Percentiles rank a stretch among this genome's conserved stretches.
Evolutionary conservation across 2,113 vertebrate species (phyloP).

Genomic region (Prionailurus bengalensis): DNA sequence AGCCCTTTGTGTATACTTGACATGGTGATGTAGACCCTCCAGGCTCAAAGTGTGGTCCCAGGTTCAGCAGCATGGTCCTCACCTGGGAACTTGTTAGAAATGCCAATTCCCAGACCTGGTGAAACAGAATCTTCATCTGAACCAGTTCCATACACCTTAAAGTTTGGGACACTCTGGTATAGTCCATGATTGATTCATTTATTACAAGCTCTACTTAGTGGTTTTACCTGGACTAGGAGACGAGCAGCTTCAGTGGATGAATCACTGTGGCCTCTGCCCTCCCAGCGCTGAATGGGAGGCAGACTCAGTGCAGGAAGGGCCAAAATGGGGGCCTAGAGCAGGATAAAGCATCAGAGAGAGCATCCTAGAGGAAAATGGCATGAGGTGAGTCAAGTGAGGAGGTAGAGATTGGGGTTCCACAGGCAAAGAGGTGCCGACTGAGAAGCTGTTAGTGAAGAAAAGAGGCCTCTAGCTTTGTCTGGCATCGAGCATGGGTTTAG

Average conservation of each 20-base stretch:
- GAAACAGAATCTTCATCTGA: background rate
- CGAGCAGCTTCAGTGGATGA: too few species aligned
- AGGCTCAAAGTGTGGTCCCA: background rate
- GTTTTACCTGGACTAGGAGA: background rate
- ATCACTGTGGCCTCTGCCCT: background rate
- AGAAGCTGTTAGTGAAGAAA: background rate
- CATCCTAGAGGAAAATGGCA: background rate
- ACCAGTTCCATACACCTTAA: background rate
- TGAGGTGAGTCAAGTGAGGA: background rate
- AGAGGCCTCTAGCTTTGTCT: background rate
- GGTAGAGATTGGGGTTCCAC: background rate
- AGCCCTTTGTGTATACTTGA: background rate
- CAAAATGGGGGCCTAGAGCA: background rate
- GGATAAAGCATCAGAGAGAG: background rate
- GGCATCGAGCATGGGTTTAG: background rate
- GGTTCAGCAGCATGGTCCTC: background rate
- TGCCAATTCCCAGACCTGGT: background rate
- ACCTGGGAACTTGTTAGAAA: background rate
- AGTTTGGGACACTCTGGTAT: background rate
- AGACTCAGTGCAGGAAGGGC: accelerated
- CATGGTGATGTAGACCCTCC: background rate
- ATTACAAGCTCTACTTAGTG: accelerated
- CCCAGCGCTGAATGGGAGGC: background rate
- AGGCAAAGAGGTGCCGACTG: background rate
- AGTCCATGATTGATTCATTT: background rate